phyloP scores from a whole-genome alignment of 1,140 invertebrate species.

The Temnothorax nylanderi region DNA sequence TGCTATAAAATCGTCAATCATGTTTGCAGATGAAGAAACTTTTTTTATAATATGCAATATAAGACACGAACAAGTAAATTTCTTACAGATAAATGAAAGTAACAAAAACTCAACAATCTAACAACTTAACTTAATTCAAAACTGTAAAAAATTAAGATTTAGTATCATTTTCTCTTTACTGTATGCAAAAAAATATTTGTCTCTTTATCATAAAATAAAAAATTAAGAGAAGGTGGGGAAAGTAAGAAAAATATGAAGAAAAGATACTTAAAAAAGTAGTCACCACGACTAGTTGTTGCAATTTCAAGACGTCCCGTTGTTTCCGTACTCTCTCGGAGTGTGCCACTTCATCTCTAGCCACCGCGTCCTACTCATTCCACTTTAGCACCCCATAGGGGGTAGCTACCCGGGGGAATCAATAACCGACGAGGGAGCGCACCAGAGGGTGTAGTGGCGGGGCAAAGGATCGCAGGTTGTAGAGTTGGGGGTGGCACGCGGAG shows the following conservation, averaged over 20 bases:
- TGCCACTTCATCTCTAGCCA: constrained; percentile 55
- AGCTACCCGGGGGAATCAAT: constrained; percentile 85
- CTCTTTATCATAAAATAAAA: background rate
- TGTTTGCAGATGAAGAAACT: background rate
- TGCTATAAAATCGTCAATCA: background rate
- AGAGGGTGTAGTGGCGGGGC: constrained; percentile 64
- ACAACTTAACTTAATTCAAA: background rate
- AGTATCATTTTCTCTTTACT: background rate
- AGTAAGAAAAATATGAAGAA: background rate
- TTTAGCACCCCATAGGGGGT: constrained; percentile 72
- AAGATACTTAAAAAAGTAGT: constrained; percentile 49
- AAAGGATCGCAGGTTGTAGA: constrained; percentile 67
- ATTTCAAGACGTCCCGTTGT: constrained; percentile 50
- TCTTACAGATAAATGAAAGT: too few species aligned
- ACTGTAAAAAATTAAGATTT: background rate
- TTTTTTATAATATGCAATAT: background rate
- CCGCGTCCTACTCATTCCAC: constrained; percentile 62
- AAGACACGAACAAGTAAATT: too few species aligned
- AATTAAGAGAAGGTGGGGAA: background rate
- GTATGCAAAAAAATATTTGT: background rate
- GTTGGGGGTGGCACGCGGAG: constrained; percentile 74
- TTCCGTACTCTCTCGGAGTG: constrained; percentile 34
- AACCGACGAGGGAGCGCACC: constrained; percentile 81
- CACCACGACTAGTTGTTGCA: constrained; percentile 46
- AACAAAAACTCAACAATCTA: too few species aligned